phyloP scores from a whole-genome alignment of 1,140 invertebrate species.

The Drosophila kepulauana region DNA sequence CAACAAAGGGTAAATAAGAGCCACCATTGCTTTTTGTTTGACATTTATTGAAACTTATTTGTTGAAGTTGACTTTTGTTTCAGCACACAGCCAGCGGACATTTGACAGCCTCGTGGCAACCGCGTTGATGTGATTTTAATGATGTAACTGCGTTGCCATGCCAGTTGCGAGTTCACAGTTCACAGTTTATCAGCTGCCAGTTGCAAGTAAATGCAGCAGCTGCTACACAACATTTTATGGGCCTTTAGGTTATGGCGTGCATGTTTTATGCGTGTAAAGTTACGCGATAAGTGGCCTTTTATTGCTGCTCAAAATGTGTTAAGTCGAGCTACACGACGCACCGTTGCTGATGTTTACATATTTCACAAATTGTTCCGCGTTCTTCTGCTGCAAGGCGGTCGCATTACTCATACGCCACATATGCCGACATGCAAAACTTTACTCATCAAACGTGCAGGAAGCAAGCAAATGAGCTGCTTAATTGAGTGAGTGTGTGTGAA shows the following conservation, averaged over 20 bases:
- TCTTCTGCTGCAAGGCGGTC: conserved; percentile 16
- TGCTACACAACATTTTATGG: conserved; percentile 15
- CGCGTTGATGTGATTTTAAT: conserved; percentile 53
- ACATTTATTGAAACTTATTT: conserved; percentile 72
- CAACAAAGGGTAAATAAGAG: conserved; percentile 4
- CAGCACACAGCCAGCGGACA: conserved; percentile 38
- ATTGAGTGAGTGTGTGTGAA: conserved; percentile 40
- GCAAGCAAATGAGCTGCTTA: conserved; percentile 61
- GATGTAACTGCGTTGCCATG: conserved; percentile 35
- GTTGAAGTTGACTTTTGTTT: conserved; percentile 51
- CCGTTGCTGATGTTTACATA: conserved; percentile 35
- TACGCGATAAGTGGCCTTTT: conserved; percentile 58
- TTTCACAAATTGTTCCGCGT: conserved; percentile 51
- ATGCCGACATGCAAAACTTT: conserved; percentile 49
- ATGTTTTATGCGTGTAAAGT: conserved; percentile 61
- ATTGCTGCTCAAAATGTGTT: conserved; percentile 38
- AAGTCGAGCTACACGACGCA: conserved; percentile 6
- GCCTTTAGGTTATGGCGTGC: conserved; percentile 1
- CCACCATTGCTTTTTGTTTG: conserved; percentile 52
- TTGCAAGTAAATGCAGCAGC: conserved; percentile 29
- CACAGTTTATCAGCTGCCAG: conserved; percentile 2
- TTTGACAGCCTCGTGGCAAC: conserved; percentile 8
- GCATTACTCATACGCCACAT: conserved; percentile 39
- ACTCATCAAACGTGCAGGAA: conserved; percentile 36
- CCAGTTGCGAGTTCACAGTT: conserved; percentile 20